Conservation (phyloP, 2,113 vertebrate species). For the Speoplatyrhinus poulsoni region DNA sequence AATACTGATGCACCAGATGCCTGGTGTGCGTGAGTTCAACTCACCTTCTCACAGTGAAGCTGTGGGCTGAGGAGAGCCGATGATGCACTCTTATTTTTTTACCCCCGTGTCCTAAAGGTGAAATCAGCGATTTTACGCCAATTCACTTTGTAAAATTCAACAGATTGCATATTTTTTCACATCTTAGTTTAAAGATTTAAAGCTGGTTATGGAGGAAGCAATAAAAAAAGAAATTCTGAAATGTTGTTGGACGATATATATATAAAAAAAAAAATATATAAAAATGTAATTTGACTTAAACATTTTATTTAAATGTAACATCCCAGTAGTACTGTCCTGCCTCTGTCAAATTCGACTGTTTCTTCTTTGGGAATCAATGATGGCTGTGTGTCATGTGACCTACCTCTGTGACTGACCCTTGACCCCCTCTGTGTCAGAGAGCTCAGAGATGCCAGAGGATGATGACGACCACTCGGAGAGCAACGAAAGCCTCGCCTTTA, state of each 20-base stretch:
- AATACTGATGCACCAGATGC: slow-evolving; percentile 56
- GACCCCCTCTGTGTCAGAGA: slow-evolving; percentile 52
- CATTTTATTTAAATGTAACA: background rate
- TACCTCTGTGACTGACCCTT: background rate
- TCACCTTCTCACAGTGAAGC: slow-evolving; percentile 38
- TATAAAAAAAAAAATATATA: no score
- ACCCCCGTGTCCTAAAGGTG: no score
- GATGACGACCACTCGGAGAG: slow-evolving; percentile 72
- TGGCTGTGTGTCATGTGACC: background rate
- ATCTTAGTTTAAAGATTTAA: no score
- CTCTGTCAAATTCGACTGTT: no score
- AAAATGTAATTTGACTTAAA: no score
- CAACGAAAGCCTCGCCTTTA: slow-evolving; percentile 61
- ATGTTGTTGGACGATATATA: no score
- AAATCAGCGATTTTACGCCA: no score
- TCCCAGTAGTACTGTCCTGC: background rate
- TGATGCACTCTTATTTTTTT: background rate
- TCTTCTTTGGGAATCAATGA: background rate
- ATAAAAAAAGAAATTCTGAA: no score
- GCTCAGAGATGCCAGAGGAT: slow-evolving; percentile 66
- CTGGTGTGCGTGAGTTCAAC: slow-evolving; percentile 52
- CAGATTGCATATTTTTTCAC: no score
- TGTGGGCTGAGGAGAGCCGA: slow-evolving; percentile 42
- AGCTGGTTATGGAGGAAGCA: no score
- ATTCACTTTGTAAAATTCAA: no score